Evolutionary conservation across 1,140 invertebrate species (phyloP).

Genomic region (Trichonephila clavata): DNA sequence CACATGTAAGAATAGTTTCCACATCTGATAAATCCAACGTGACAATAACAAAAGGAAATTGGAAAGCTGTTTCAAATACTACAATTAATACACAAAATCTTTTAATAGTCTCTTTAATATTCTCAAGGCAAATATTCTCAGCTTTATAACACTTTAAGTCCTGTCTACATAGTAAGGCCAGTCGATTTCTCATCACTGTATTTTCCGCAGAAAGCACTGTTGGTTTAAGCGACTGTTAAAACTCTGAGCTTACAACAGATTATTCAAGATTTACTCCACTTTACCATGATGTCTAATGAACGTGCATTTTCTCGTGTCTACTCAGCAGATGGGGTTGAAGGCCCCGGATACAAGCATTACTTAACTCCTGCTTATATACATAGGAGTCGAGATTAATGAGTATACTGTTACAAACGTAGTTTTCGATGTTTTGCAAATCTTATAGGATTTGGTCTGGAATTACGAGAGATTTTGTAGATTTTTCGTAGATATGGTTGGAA

Average conservation of each 20-base stretch:
- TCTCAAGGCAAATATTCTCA: background rate
- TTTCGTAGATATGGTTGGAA: no score
- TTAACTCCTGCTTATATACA: background rate
- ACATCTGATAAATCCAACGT: background rate
- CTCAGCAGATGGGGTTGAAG: slow-evolving; percentile 14
- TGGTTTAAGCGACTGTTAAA: slow-evolving; percentile 45
- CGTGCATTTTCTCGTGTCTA: background rate
- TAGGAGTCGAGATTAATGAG: background rate
- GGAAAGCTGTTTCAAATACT: background rate
- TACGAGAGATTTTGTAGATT: no score
- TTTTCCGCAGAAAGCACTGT: slow-evolving; percentile 21
- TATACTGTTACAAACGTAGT: background rate
- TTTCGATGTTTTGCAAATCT: background rate
- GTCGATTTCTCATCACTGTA: slow-evolving; percentile 16
- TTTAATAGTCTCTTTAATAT: background rate
- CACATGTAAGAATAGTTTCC: background rate
- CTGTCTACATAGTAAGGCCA: background rate
- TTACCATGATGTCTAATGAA: slow-evolving; percentile 37
- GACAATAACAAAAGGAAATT: background rate
- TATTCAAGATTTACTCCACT: slow-evolving; percentile 29
- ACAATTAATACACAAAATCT: background rate
- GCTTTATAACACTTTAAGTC: background rate
- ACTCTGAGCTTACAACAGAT: slow-evolving; percentile 26
- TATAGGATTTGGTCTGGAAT: background rate
- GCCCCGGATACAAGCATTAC: background rate